phyloP scores from a whole-genome alignment of 2,888 invertebrate genomes.

The Dasypogon diadema region DNA sequence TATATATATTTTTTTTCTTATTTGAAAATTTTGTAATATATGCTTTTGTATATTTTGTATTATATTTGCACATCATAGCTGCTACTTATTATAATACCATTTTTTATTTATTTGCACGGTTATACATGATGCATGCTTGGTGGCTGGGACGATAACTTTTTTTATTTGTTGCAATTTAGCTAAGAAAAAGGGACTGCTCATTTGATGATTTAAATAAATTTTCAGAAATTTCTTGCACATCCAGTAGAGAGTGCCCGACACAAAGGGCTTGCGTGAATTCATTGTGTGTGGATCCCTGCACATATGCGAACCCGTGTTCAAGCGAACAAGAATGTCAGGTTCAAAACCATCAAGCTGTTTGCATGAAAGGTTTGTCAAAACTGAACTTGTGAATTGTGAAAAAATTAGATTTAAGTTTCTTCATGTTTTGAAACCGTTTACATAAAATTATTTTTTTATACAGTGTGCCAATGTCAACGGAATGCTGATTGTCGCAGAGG shows the following conservation, averaged over 20 bases:
- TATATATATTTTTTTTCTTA: slow-evolving; percentile 21
- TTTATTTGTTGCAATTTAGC: background rate
- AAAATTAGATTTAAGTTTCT: slow-evolving; percentile 19
- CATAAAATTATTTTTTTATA: background rate
- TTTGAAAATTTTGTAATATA: slow-evolving; percentile 32
- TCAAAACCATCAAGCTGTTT: slow-evolving; percentile 85
- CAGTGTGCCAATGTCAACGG: slow-evolving; percentile 74
- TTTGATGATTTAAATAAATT: slow-evolving; percentile 49
- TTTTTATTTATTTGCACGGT: too few relatives aligned
- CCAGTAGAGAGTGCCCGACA: slow-evolving; percentile 82
- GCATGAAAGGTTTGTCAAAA: slow-evolving; percentile 76
- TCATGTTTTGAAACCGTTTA: too few relatives aligned
- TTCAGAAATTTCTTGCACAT: slow-evolving; percentile 82
- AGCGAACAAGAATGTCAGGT: slow-evolving; percentile 84
- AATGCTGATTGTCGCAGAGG: slow-evolving; percentile 75
- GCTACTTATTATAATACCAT: slow-evolving; percentile 26
- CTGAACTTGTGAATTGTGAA: background rate
- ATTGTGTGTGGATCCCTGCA: slow-evolving; percentile 86
- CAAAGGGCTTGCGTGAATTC: slow-evolving; percentile 84
- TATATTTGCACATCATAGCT: slow-evolving; percentile 12
- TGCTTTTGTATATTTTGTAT: slow-evolving; percentile 32
- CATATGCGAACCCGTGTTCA: slow-evolving; percentile 79
- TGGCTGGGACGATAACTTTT: too few relatives aligned
- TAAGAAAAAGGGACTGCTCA: too few relatives aligned
- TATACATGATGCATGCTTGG: slow-evolving; percentile 7